phyloP scores from a whole-genome alignment of 2,113 vertebrate genomes.

The Crypturellus undulatus region DNA sequence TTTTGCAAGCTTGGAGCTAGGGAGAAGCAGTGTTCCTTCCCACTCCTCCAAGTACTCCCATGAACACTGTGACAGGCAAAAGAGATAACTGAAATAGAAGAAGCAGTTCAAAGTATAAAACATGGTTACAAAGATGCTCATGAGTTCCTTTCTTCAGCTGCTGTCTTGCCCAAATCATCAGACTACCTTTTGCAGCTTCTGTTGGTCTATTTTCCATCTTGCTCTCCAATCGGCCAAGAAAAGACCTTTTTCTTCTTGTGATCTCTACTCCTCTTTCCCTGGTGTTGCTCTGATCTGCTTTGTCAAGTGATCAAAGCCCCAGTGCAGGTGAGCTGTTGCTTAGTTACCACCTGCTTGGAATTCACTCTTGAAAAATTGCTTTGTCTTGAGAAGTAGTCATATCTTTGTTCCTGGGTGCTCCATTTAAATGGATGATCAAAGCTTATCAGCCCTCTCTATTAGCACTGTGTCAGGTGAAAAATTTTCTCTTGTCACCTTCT shows the following conservation, averaged over 20 bases:
- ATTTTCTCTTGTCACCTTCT: slow-evolving; percentile 43
- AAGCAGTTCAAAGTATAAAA: not conserved
- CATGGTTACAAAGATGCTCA: not conserved
- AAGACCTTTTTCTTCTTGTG: not conserved
- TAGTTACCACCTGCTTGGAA: slow-evolving; percentile 69
- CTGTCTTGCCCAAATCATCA: slow-evolving; percentile 10
- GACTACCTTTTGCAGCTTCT: not conserved
- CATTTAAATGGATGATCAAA: slow-evolving; percentile 71
- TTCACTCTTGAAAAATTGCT: slow-evolving; percentile 68
- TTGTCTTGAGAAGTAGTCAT: slow-evolving; percentile 68
- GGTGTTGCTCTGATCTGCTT: slow-evolving; percentile 63
- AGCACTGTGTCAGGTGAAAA: slow-evolving; percentile 33
- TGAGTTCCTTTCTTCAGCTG: not conserved
- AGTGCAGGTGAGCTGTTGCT: slow-evolving; percentile 68
- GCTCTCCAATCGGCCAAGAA: slow-evolving; percentile 31
- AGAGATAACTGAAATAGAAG: not conserved
- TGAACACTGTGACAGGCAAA: not conserved
- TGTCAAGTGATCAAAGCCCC: slow-evolving; percentile 71
- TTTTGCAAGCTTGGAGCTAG: not conserved
- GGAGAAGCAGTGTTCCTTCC: not conserved
- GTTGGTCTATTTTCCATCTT: slow-evolving; percentile 24
- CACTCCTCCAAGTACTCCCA: not conserved
- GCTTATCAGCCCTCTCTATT: slow-evolving; percentile 64
- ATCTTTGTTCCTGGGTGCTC: slow-evolving; percentile 63
- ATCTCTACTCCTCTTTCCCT: slow-evolving; percentile 28